Evolutionary conservation across 1,140 invertebrate genomes (phyloP), one percentile per base, ranked within the genome.

Genomic region (Phocides pigmalion): DNA sequence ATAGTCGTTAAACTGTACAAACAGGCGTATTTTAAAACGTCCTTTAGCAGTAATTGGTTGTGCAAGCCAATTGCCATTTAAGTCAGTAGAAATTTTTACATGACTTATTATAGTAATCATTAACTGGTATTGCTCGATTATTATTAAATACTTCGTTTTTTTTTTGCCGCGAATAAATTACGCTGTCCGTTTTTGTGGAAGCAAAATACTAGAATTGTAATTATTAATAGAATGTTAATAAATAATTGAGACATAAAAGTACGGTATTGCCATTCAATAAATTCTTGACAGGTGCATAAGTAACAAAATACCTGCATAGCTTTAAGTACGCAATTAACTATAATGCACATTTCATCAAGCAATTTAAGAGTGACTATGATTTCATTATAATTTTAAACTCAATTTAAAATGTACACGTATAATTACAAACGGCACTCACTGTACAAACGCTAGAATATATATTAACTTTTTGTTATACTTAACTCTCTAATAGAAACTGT

Each of bases 221-320:
- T 59, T 66, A 67, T 62, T 64, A 64, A 63, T 53, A 59, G 50
- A 67, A 64, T 67, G 56, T 56, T 65, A 47, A 65, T 47, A 67
- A 68, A 68, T 64, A 67, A 74, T 74, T 70, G 62, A 74, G 72
- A 74, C 72, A 74, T 74, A 74, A 68, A 71, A 51, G 32, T 44
- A 59, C 32, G 51, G 39, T 15, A 63, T 42, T 65, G 63, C 63
- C 62, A 66, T 71, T 73, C 61, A 73, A 66, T 67, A 69, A 73
- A 70, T 73, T 65, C 64, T 70, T 62, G 58, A 63, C 62, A 64
- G 50, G 58, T 64, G 62, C 51, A 64, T 59, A 56, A 46, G 61
- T 66, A 67, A 58, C 56, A 50, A 62, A 62, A 70, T 64, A 35
- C 54, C 56, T 37, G 61, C 54, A 66, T 62, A 58, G 44, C 39